A percentile compares a stretch with the other conserved stretches of the same genome.
Evolutionary conservation across 1,140 invertebrate genomes (phyloP).

Genomic region (Pteromalus puparum): DNA sequence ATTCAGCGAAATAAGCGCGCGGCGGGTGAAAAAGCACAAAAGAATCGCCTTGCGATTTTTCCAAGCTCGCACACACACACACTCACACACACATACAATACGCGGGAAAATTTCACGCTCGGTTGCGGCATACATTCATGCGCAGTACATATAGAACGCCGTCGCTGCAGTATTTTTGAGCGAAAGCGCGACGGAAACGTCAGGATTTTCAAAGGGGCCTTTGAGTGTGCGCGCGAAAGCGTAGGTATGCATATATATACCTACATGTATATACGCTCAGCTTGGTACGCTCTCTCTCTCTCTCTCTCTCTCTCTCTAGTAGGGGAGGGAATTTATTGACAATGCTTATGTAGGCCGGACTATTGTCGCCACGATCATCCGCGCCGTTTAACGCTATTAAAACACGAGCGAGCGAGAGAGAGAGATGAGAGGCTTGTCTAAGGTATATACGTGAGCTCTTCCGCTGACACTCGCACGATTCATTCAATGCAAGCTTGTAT

Average conservation of each 20-base stretch:
- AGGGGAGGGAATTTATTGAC: constrained; percentile 37
- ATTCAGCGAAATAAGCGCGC: no score
- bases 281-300: not conserved
- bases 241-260: no score
- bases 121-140: not conserved
- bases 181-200: constrained; percentile 5
- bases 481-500: not conserved
- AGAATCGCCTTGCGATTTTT: no score
- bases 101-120: not conserved
- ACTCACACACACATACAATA: no score
- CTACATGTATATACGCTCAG: no score
- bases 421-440: not conserved
- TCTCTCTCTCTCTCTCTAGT: not conserved
- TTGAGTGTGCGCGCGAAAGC: no score
- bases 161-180: not conserved
- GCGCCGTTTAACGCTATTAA: constrained; percentile 1
- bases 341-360: constrained; percentile 46
- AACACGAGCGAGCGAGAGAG: not conserved
- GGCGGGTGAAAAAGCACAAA: no score
- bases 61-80: not conserved
- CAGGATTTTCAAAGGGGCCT: constrained; percentile 15
- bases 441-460: not conserved
- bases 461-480: not conserved
- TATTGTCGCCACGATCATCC: constrained; percentile 35
- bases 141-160: not conserved